phyloP scores from a whole-genome alignment of 1,140 invertebrate genomes.

The Copidosoma floridanum region DNA sequence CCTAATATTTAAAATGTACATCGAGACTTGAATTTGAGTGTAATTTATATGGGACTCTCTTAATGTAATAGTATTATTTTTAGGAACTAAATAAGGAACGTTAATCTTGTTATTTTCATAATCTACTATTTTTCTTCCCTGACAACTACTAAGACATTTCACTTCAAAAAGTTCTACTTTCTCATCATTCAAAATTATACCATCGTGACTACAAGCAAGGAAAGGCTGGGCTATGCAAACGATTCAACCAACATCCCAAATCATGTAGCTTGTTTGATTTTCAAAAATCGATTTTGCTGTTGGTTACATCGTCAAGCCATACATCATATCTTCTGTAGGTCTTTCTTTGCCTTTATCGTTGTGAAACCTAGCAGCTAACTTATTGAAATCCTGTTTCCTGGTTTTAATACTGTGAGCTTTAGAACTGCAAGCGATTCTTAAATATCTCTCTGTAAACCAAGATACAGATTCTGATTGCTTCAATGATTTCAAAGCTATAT shows the following conservation, averaged over 20 bases:
- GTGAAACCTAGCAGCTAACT: constrained; percentile 22
- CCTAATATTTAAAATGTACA: constrained; percentile 18
- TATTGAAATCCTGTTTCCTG: constrained; percentile 20
- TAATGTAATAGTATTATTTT: no score
- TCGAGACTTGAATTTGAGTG: constrained; percentile 27
- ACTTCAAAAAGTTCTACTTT: no score
- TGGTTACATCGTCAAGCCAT: constrained; percentile 28
- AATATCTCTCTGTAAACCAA: constrained; percentile 26
- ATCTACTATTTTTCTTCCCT: constrained; percentile 30
- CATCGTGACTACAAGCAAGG: constrained; percentile 36
- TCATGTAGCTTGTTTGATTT: constrained; percentile 17
- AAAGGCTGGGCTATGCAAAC: constrained; percentile 33
- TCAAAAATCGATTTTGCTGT: constrained; percentile 17
- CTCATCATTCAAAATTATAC: no score
- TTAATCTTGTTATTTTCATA: no score
- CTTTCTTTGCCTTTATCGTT: constrained; percentile 31
- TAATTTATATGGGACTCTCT: no score
- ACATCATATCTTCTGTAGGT: constrained; percentile 24
- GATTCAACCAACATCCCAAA: constrained; percentile 32
- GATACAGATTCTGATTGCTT: no score
- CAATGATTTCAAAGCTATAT: constrained; percentile 22
- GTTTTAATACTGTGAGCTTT: constrained; percentile 32
- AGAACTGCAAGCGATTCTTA: constrained; percentile 28
- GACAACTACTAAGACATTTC: constrained; percentile 36
- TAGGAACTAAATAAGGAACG: no score